phyloP scores from a whole-genome alignment of 1,140 invertebrate species.

The Campoletis sonorensis region DNA sequence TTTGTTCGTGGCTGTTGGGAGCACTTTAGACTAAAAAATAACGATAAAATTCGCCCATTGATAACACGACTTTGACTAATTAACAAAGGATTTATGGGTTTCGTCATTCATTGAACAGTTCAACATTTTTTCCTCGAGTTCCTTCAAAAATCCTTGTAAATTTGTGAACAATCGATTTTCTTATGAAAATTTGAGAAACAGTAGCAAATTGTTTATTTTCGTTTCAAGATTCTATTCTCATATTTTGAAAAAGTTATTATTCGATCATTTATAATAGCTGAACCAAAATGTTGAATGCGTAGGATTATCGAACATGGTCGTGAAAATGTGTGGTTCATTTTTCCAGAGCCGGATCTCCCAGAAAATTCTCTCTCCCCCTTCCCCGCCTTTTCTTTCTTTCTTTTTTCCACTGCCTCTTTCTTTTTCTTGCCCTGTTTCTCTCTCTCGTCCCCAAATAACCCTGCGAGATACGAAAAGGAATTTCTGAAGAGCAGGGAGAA shows the following conservation, averaged over 20 bases:
- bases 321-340: not conserved
- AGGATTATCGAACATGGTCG: not conserved
- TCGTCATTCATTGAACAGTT: not conserved
- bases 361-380: no score
- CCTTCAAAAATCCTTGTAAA: not conserved
- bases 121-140: not conserved
- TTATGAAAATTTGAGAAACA: no score
- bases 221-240: not conserved
- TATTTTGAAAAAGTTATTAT: not conserved
- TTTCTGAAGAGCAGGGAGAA: constrained; percentile 50
- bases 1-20: not conserved
- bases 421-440: constrained; percentile 21
- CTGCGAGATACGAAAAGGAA: constrained; percentile 29
- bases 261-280: not conserved
- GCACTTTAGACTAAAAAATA: not conserved
- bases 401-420: constrained; percentile 11
- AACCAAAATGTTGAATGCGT: no score
- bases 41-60: not conserved
- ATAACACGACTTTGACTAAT: not conserved
- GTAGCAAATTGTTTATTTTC: no score
- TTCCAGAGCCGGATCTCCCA: not conserved
- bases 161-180: no score
- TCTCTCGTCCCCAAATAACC: constrained; percentile 39
- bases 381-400: constrained; percentile 25
- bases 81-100: not conserved